Evolutionary conservation across 2,113 vertebrate genomes (phyloP).

Genomic region (Odobenus rosmarus): DNA sequence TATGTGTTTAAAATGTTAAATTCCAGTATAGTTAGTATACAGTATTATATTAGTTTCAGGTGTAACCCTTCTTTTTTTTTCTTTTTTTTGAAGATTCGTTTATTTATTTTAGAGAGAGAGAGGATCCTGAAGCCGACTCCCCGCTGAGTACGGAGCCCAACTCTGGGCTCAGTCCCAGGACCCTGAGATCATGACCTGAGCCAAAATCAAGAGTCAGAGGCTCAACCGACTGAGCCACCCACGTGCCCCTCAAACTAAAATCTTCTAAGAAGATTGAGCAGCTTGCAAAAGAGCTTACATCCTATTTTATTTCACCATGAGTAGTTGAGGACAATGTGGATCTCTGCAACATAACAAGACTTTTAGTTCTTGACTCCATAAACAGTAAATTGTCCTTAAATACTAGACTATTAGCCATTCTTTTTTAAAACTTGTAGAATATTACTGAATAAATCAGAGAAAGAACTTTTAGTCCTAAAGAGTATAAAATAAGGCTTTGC

Average conservation of each 20-base stretch:
- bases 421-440: background rate
- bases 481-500: background rate
- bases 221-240: background rate
- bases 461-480: background rate
- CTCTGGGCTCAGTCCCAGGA: background rate
- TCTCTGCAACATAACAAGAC: background rate
- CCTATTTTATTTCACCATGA: background rate
- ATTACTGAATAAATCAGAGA: background rate
- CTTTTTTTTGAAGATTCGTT: background rate
- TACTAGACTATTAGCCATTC: background rate
- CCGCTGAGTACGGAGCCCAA: background rate
- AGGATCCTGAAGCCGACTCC: background rate
- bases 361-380: background rate
- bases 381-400: constrained; percentile 7
- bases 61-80: background rate
- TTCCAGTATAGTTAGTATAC: background rate
- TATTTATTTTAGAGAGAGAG: background rate
- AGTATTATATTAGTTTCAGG: background rate
- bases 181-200: background rate
- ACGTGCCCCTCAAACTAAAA: background rate
- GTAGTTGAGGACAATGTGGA: background rate
- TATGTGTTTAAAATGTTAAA: background rate
- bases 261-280: background rate
- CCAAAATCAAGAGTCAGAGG: background rate
- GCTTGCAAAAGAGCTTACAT: background rate